A percentile compares a stretch with the other conserved stretches of the same genome.
Conservation (phyloP, 2,888 invertebrate species). For the Apamea anceps region DNA sequence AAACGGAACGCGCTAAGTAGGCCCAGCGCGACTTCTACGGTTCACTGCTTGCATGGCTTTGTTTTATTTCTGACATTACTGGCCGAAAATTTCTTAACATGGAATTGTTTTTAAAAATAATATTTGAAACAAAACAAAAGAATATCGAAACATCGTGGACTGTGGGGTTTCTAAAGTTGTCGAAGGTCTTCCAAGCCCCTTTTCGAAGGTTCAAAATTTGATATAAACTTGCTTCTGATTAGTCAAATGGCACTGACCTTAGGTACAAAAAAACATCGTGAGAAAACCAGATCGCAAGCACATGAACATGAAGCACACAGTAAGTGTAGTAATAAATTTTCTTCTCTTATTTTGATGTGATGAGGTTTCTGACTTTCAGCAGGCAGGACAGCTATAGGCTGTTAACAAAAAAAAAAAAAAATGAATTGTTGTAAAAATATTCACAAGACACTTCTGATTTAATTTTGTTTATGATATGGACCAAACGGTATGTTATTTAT, state of each 20-base stretch:
- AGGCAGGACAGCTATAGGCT: not conserved
- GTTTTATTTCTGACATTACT: constrained; percentile 51
- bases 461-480: constrained; percentile 2
- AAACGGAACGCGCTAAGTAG: constrained; percentile 65
- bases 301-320: no score
- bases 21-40: constrained; percentile 59
- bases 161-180: not conserved
- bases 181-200: not conserved
- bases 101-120: not conserved
- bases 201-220: not conserved
- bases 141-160: not conserved
- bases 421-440: not conserved
- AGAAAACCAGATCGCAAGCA: constrained; percentile 3
- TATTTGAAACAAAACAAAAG: not conserved
- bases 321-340: not conserved
- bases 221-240: not conserved
- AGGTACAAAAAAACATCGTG: constrained; percentile 3
- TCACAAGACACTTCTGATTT: not conserved
- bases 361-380: not conserved
- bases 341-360: not conserved
- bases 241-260: constrained; percentile 7
- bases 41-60: constrained; percentile 46
- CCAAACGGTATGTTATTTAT: constrained; percentile 6
- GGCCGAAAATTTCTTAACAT: constrained; percentile 9
- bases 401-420: no score